These are phyloP conservation scores for Ivindomyrus marchei DNA, from an alignment of 2,113 vertebrate species.

Conservation along the genomic window DNA sequence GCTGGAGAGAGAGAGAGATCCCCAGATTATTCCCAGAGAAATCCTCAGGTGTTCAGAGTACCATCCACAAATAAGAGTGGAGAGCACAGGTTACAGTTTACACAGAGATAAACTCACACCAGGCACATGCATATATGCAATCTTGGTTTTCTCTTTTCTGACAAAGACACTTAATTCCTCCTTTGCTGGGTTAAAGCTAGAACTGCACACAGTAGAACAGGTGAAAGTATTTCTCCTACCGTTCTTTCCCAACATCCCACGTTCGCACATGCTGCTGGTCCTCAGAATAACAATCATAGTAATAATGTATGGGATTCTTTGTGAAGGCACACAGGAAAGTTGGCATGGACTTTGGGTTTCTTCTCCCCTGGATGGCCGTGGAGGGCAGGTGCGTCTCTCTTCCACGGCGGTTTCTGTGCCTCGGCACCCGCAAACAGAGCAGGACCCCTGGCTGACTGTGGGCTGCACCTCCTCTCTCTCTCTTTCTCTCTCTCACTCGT, in stretches of 20 bases:
- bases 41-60: constrained; percentile 13
- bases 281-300: neutral
- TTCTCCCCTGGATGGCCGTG: neutral
- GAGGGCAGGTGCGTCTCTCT: neutral
- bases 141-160: neutral
- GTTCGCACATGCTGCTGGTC: neutral
- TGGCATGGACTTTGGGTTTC: neutral
- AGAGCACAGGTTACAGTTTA: neutral
- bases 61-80: neutral
- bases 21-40: neutral
- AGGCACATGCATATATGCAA: constrained; percentile 8
- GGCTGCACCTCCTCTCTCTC: neutral
- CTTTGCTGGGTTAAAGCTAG: neutral
- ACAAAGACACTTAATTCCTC: neutral
- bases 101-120: neutral
- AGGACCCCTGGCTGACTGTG: constrained; percentile 5
- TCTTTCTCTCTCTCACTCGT: neutral
- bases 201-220: neutral
- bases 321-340: constrained; percentile 1
- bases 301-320: neutral
- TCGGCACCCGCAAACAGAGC: neutral
- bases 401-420: neutral
- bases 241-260: neutral
- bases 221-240: neutral
- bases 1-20: neutral